A percentile compares a stretch with the other conserved stretches of the same genome.
Conservation (phyloP, 2,888 invertebrate genomes). For the Odontomyia ornata region DNA sequence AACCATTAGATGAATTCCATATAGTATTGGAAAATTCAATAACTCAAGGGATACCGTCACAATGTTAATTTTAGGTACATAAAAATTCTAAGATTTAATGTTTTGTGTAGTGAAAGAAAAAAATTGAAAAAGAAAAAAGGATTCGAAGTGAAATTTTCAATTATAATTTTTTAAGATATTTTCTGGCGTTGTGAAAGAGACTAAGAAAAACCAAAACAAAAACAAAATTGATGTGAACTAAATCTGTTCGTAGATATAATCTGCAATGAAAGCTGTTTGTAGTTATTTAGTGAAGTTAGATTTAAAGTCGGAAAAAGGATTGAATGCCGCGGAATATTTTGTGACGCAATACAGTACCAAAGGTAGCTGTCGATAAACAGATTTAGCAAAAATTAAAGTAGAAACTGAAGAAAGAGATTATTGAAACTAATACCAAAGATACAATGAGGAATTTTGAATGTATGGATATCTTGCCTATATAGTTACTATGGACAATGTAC, state of each 20-base stretch:
- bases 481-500: background rate
- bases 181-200: background rate
- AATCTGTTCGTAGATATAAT: constrained; percentile 10
- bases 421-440: constrained; percentile 23
- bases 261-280: constrained; percentile 13
- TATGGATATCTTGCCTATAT: background rate
- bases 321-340: background rate
- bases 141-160: background rate
- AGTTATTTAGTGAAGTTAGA: background rate
- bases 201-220: background rate
- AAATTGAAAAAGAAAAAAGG: background rate
- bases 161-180: background rate
- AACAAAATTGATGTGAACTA: background rate
- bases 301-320: background rate
- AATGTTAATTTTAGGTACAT: constrained; percentile 57
- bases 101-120: background rate
- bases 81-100: background rate
- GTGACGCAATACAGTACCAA: constrained; percentile 12
- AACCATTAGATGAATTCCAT: constrained; percentile 89
- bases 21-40: constrained; percentile 87
- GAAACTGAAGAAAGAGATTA: constrained; percentile 12
- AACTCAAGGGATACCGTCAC: constrained; percentile 68
- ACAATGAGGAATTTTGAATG: background rate
- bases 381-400: background rate
- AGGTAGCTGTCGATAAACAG: constrained; percentile 9